Base-by-base conservation (phyloP, 1,140 invertebrate species). In the Drosophila kepulauana region DNA sequence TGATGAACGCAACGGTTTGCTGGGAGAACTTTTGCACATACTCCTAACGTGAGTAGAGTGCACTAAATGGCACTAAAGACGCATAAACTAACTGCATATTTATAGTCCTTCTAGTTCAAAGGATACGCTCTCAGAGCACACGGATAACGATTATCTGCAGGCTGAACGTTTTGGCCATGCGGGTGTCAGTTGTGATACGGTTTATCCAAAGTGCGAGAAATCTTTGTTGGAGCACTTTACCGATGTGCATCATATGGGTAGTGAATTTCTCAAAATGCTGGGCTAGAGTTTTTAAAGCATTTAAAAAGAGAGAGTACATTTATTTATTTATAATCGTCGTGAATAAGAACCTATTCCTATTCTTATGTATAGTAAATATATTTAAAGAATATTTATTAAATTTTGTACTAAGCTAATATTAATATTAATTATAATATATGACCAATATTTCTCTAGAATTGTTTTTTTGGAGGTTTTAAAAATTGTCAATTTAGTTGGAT, bases 11-110 rank as follows among this genome's bases (percentile, higher is more conserved):
- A 94, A 94, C 78, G 95, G 95, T 35, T 93, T 96, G 75, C 91
- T 95, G 70, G 95, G 95, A 16, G 95, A 96, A 93, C 93, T 96
- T 78, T 92, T 96, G 43, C 95, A 96, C 90, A 94, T 95, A 79
- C 92, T 96, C 76, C 94, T 96, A 78, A 95, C 95, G 95, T 95
- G 93, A 94, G 94, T 81, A 15, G 10, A 25, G 5, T 20, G 20
- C 3, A 25, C 20, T 25, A 0, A 25, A 10, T 46, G 5, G 2
- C 25, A 2, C 10, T 2, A 71, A 52, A 6, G 0, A n/a, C 1
- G 6, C 5, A 33, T 2, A 45, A 25, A 30, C 15, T 57, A 41
- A 61, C 10, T 54, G 48, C 8, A 15, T 16, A 6, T 38, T 67
- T 13, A 6, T 10, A 95, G 95, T 16, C 96, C 96, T 35, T 96